A percentile compares a stretch with the other conserved stretches of the same genome.
phyloP scores from a whole-genome alignment of 2,113 vertebrate genomes.

The Psettodes erumei region DNA sequence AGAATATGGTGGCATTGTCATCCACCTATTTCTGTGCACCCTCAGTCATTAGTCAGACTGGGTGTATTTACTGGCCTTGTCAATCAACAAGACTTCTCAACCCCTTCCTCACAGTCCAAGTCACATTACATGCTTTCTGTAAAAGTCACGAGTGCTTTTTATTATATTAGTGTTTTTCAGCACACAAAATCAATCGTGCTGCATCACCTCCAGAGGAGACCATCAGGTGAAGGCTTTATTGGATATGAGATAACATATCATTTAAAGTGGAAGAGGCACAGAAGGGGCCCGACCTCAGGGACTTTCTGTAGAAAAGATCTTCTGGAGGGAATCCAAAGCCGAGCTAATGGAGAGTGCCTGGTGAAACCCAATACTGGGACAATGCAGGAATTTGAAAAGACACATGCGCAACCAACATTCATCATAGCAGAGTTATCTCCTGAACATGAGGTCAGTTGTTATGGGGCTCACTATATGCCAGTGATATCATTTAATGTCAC shows the following conservation, averaged over 20 bases:
- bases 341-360: constrained; percentile 46
- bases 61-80: not conserved
- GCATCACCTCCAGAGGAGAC: not conserved
- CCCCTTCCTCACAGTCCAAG: not conserved
- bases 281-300: constrained; percentile 13
- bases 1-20: not conserved
- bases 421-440: constrained; percentile 20
- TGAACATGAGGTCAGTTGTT: constrained; percentile 5
- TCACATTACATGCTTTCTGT: not conserved
- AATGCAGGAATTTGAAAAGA: constrained; percentile 31
- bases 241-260: constrained; percentile 22
- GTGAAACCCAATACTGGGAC: constrained; percentile 51
- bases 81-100: not conserved
- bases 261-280: constrained; percentile 16
- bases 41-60: not conserved
- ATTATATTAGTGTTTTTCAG: not conserved
- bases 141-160: not conserved
- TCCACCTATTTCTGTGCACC: constrained; percentile 7
- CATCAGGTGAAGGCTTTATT: constrained; percentile 26
- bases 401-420: constrained; percentile 5
- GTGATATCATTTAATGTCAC: no score
- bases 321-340: constrained; percentile 50
- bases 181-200: constrained; percentile 12
- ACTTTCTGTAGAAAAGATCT: constrained; percentile 34
- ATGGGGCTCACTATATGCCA: no score